phyloP scores from a whole-genome alignment of 2,797 vertebrate genomes.

The Gastrophryne carolinensis region DNA sequence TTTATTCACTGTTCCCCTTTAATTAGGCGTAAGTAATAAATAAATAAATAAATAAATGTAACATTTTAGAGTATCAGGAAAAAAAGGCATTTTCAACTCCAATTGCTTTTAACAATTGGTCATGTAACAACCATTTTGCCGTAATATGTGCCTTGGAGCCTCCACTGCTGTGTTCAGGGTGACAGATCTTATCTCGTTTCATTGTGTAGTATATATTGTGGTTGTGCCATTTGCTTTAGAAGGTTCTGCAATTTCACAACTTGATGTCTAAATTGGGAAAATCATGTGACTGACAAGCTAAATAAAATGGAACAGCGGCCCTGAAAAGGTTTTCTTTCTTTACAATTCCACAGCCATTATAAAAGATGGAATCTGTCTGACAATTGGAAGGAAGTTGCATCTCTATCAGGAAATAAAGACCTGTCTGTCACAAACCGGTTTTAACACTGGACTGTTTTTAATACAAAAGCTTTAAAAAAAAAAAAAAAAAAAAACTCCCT shows the following conservation, averaged over 20 bases:
- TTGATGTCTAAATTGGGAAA: constrained; percentile 49
- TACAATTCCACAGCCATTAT: constrained; percentile 49
- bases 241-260: constrained; percentile 45
- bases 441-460: constrained; percentile 16
- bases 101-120: constrained; percentile 1
- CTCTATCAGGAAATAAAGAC: constrained; percentile 46
- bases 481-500: not conserved
- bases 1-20: no score
- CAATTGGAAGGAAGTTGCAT: constrained; percentile 35
- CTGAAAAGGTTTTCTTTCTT: constrained; percentile 42
- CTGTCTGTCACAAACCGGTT: constrained; percentile 30
- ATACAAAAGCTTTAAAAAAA: not conserved
- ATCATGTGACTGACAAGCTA: constrained; percentile 49
- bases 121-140: not conserved
- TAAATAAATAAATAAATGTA: no score
- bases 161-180: not conserved
- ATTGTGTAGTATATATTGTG: constrained; percentile 17
- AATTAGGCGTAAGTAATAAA: no score
- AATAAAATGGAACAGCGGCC: constrained; percentile 47
- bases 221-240: constrained; percentile 40
- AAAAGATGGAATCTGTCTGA: constrained; percentile 51
- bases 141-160: not conserved
- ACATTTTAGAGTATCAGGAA: not conserved
- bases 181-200: constrained; percentile 15
- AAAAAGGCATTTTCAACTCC: not conserved